Evolutionary conservation across 2,113 vertebrate species (phyloP), one percentile per base, ranked within the genome.

Genomic region (Chrysemys picta): DNA sequence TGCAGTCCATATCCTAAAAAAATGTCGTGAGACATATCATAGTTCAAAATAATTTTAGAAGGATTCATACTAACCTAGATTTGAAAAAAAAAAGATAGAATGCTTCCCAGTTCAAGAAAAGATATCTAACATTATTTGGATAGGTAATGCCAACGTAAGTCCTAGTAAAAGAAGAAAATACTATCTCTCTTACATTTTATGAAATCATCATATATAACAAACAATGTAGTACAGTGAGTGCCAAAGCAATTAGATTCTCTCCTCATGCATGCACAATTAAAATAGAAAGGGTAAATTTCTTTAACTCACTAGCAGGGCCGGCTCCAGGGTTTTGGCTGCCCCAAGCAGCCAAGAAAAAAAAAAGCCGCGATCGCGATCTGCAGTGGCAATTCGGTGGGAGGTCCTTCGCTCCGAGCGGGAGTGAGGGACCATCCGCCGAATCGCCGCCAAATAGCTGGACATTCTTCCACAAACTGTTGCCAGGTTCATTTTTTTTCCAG

Each of bases 181-280:
- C 85, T 95, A 91, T 96, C 89, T 89, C 10, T 19, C 84, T 95
- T 96, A 95, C 76, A 89, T 85, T 95, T 94, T 96, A 82, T 94
- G 47, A 96, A 95, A 95, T 92, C 85, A 94, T 90, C 91, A 94
- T 85, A 95, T 56, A 94, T 97, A 97, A 96, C 84, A 91, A 98
- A 92, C 93, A 93, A 82, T 93, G 91, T 87, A 97, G 95, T 54
- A 97, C 85, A 95, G 93, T 96, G 93, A 96, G 93, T 91, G 91
- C 88, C 52, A 96, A 53, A 50, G 88, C 93, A 94, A 96, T 95
- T 96, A 97, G 94, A 89, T 95, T 93, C 62, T 94, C 93, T 94
- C 89, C 93, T 94, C 90, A 95, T 94, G 90, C 49, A 92, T 79
- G 88, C 87, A 89, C 96, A 96, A 95, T 93, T 93, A 97, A 94